phyloP scores from a whole-genome alignment of 2,797 vertebrate species.

The Gila robusta region DNA sequence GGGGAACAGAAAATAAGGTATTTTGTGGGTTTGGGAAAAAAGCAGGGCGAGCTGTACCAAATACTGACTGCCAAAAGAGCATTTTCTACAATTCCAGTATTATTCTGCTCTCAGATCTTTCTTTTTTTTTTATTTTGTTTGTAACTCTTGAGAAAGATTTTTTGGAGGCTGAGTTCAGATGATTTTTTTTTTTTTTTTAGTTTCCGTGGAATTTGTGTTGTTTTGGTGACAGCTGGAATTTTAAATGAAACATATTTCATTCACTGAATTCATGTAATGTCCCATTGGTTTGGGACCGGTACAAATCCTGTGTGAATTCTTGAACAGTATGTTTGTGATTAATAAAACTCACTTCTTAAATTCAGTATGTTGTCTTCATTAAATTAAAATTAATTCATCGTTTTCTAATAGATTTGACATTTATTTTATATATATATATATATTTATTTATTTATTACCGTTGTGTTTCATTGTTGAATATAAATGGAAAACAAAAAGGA shows the following conservation, averaged over 20 bases:
- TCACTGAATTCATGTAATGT: constrained; percentile 61
- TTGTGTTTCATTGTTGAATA: constrained; percentile 1
- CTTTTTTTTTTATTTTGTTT: neutral
- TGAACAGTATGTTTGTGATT: constrained; percentile 79
- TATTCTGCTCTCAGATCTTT: constrained; percentile 27
- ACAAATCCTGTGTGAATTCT: constrained; percentile 71
- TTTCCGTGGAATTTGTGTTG: constrained; percentile 39
- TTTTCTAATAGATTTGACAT: neutral
- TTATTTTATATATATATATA: no score
- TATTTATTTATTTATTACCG: neutral
- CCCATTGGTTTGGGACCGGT: constrained; percentile 64
- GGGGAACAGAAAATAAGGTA: constrained; percentile 10
- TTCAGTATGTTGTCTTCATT: constrained; percentile 30
- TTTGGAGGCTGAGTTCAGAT: constrained; percentile 25
- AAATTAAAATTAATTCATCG: neutral
- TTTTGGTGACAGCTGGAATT: constrained; percentile 38
- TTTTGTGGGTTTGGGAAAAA: constrained; percentile 27
- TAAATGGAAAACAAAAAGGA: neutral
- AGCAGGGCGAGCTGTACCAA: constrained; percentile 52
- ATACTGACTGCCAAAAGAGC: constrained; percentile 58
- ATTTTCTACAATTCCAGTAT: constrained; percentile 55
- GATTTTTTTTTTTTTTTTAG: constrained; percentile 33
- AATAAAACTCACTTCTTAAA: constrained; percentile 83
- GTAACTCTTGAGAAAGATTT: constrained; percentile 18
- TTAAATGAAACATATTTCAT: constrained; percentile 32